These are phyloP conservation scores for Bubo bubo DNA, from an alignment of 2,113 vertebrate species.

Conservation along the genomic window DNA sequence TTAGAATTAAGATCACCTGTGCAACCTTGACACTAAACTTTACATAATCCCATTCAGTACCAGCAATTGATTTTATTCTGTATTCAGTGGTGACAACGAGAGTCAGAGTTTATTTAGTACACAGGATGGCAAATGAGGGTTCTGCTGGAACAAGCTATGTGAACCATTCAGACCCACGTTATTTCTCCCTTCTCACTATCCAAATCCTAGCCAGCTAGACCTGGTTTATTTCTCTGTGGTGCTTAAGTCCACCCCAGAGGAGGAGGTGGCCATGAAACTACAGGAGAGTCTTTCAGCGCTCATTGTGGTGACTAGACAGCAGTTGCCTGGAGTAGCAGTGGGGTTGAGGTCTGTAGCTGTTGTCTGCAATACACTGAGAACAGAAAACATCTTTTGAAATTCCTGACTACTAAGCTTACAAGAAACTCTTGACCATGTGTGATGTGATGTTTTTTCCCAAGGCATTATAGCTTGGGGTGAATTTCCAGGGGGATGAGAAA, in stretches of 20 bases:
- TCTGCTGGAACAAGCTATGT: not conserved
- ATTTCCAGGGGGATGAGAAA: not conserved
- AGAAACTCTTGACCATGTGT: not conserved
- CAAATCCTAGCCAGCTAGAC: not conserved
- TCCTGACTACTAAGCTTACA: not conserved
- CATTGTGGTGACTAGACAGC: not conserved
- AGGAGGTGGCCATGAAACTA: accelerated
- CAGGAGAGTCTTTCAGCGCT: not conserved
- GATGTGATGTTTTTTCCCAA: not conserved
- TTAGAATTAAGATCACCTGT: not conserved
- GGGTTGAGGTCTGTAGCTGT: not conserved
- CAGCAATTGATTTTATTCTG: not conserved
- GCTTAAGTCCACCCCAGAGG: not conserved
- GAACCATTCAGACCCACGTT: not conserved
- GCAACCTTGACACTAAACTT: not conserved
- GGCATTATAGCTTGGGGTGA: not conserved
- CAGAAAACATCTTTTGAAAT: not conserved
- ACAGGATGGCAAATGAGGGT: not conserved
- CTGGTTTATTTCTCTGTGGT: not conserved
- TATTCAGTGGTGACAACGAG: not conserved
- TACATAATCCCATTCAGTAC: not conserved
- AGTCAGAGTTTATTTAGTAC: not conserved
- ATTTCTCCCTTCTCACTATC: not conserved
- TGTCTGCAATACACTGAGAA: not conserved
- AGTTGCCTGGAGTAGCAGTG: not conserved